A percentile compares a stretch with the other conserved stretches of the same genome.
Evolutionary conservation across 2,888 invertebrate species (phyloP).

Genomic region (Metallyticus violacea): DNA sequence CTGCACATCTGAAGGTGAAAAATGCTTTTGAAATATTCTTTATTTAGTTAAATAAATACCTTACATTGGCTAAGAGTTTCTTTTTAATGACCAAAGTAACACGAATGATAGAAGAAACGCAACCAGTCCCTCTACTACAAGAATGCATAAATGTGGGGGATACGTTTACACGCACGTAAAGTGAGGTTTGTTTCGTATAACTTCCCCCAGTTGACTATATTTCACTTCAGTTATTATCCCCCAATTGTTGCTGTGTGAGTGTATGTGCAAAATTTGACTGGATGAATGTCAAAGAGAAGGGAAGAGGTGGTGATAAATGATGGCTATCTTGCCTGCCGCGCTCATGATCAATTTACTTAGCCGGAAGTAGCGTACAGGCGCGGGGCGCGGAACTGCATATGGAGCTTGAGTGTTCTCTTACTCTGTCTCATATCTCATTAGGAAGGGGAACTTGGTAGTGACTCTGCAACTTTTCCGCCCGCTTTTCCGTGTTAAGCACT

Average conservation of each 20-base stretch:
- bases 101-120: too few relatives aligned
- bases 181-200: neutral
- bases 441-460: neutral
- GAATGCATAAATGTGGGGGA: neutral
- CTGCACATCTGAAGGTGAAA: too few relatives aligned
- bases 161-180: neutral
- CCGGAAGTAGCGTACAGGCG: neutral
- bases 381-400: too few relatives aligned
- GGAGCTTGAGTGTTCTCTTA: too few relatives aligned
- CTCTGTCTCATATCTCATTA: neutral
- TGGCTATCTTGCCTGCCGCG: neutral
- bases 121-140: too few relatives aligned
- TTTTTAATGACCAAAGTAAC: too few relatives aligned
- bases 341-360: slow-evolving; percentile 13
- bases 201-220: neutral
- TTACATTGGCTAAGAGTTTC: too few relatives aligned
- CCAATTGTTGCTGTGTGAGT: neutral
- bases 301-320: slow-evolving; percentile 11
- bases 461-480: neutral
- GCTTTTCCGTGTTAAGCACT: neutral
- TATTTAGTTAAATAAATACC: too few relatives aligned
- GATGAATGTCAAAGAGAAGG: slow-evolving; percentile 1
- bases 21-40: too few relatives aligned
- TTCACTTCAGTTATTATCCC: neutral
- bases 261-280: slow-evolving; percentile 6